Base-by-base conservation (phyloP, 1,140 invertebrate species). In the Pseudoatta argentina region DNA sequence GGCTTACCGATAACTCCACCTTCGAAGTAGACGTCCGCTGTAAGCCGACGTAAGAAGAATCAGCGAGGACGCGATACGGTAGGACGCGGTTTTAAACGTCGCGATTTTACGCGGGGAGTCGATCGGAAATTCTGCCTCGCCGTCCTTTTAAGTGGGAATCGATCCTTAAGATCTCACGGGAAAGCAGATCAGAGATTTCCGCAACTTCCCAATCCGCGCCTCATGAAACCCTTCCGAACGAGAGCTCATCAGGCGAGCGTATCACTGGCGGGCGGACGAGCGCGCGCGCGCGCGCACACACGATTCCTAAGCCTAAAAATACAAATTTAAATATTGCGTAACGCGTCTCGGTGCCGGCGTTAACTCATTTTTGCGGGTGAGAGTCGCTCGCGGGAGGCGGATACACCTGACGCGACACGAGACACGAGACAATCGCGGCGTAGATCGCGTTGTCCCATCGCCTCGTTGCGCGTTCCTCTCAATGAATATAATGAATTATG, bases 311-410 rank as follows among this genome's bases (percentile, higher is more conserved):
- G 55, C 67, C 67, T 73, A 73, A 83, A 83, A 83, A 83, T 83
- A 83, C 79, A 10, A 61, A 83, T 83, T 83, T 83, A 83, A 83
- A 83, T 83, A 83, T 83, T 83, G 79, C 79, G 55, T 83, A 83
- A 83, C 39, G 55, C 55, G 67, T 48, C 72, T 57, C 78, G 66
- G 21, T 81, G 34, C 24, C 78, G 34, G 34, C 30, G 30, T 24
- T 27, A 59, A 82, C 66, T 82, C 77, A 81, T 81, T 82, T 82
- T 59, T 53, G 55, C 48, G 30, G 14, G 51, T 21, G 39, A 14
- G 18, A 57, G 0, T 39, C 34, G 34, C 1, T 27, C 16, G 55
- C 8, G 16, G 24, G 3, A 39, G 18, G 55, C 34, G 18, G 4
- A 0, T 34, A 3, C 27, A 67, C 44, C 16, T n/a, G 39, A 59